Evolutionary conservation across 2,888 invertebrate genomes (phyloP).

Genomic region (Ophion ellenae): DNA sequence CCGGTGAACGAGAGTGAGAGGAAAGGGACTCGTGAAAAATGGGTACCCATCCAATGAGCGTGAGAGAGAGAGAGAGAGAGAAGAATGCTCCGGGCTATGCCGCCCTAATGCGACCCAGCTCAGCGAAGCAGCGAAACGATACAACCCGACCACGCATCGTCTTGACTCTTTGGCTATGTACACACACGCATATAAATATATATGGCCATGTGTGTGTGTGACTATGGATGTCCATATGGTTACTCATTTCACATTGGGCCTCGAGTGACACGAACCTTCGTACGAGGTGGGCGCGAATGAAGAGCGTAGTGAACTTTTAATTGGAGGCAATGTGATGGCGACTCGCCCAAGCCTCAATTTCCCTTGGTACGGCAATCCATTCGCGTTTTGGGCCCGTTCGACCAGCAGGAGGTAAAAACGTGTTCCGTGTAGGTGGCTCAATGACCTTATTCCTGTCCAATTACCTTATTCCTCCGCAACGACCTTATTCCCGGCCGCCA

Average conservation of each 20-base stretch:
- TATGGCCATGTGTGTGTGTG: not conserved
- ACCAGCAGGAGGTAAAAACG: no score
- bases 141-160: slow-evolving; percentile 67
- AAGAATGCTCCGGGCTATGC: slow-evolving; percentile 78
- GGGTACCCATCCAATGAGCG: slow-evolving; percentile 74
- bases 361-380: no score
- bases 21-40: slow-evolving; percentile 78
- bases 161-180: slow-evolving; percentile 32
- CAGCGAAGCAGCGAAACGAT: slow-evolving; percentile 75
- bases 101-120: slow-evolving; percentile 79
- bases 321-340: slow-evolving; percentile 60
- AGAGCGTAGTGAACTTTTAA: slow-evolving; percentile 78
- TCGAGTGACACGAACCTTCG: no score
- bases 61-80: slow-evolving; percentile 69
- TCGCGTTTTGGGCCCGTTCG: no score
- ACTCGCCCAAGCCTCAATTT: not conserved
- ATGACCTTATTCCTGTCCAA: no score
- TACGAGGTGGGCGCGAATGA: slow-evolving; percentile 44
- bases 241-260: no score
- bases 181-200: not conserved
- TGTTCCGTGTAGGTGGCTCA: no score
- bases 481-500: no score
- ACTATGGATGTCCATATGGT: no score
- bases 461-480: no score
- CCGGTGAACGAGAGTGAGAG: slow-evolving; percentile 31